Conservation (phyloP, 2,113 vertebrate genomes). For the Oreocharis arfaki region DNA sequence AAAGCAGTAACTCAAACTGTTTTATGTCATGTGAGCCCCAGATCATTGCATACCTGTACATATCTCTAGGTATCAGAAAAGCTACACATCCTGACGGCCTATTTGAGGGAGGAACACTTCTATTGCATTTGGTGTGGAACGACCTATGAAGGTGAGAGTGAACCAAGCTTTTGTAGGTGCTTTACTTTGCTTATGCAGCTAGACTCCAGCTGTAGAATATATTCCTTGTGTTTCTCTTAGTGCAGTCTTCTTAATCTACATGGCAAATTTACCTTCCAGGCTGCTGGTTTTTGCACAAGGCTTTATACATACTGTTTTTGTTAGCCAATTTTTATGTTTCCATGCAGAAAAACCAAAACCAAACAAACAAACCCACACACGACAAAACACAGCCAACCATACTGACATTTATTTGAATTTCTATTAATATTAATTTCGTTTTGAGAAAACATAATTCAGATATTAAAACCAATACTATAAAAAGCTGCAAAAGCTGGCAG, state of each 20-base stretch:
- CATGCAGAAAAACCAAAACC: background rate
- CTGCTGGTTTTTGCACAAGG: background rate
- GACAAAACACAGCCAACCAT: background rate
- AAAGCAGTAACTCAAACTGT: background rate
- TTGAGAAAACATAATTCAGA: background rate
- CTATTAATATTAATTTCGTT: background rate
- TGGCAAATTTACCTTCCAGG: background rate
- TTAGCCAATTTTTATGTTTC: background rate
- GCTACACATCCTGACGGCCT: conserved; percentile 85
- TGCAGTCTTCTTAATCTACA: background rate
- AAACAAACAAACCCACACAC: background rate
- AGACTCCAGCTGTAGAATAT: background rate
- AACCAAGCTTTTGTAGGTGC: background rate
- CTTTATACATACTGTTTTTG: background rate
- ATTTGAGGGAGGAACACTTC: conserved; percentile 85
- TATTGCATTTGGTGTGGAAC: conserved; percentile 98
- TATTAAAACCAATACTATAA: background rate
- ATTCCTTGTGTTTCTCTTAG: background rate
- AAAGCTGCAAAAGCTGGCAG: background rate
- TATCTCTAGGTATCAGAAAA: conserved; percentile 82
- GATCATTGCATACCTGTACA: background rate
- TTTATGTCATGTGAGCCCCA: background rate
- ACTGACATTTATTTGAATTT: background rate
- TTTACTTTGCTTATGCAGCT: background rate
- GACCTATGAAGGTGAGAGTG: conserved; percentile 85